Percentiles rank a stretch among this genome's conserved stretches.
Evolutionary conservation across 2,888 invertebrate species (phyloP).

Genomic region (Steromphala cineraria): DNA sequence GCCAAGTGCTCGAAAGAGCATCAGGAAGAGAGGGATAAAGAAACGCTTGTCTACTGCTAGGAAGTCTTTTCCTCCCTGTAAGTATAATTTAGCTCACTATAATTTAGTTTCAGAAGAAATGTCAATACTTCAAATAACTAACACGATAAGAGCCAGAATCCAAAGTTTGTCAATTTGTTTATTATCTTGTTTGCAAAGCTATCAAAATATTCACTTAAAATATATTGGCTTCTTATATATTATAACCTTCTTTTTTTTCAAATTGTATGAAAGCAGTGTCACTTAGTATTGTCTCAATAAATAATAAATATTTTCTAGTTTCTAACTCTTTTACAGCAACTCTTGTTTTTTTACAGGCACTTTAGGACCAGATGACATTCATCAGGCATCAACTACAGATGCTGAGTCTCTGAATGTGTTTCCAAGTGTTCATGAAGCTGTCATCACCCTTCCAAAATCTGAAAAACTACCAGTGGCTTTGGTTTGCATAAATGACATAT

Average conservation of each 20-base stretch:
- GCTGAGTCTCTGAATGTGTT: conserved; percentile 2
- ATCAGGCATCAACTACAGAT: not conserved
- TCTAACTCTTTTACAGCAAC: too few relatives aligned
- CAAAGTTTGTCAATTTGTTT: too few relatives aligned
- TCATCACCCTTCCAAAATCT: conserved; percentile 13
- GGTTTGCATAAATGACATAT: conserved; percentile 38
- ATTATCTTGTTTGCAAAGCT: too few relatives aligned
- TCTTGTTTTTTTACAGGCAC: not conserved
- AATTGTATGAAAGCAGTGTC: too few relatives aligned
- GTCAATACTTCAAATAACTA: too few relatives aligned
- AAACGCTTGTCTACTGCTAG: not conserved
- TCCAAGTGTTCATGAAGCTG: conserved; percentile 14
- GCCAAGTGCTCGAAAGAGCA: not conserved
- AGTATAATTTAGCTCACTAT: not conserved
- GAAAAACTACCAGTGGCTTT: conserved; percentile 31
- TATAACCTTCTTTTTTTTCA: too few relatives aligned
- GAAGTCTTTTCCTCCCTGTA: not conserved
- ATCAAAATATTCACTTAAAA: too few relatives aligned
- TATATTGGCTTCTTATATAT: too few relatives aligned
- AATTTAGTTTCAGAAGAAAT: too few relatives aligned
- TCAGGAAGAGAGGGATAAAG: not conserved
- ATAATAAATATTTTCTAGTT: too few relatives aligned
- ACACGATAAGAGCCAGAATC: too few relatives aligned
- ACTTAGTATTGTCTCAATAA: too few relatives aligned
- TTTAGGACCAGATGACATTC: not conserved